Evolutionary conservation across 2,113 vertebrate species (phyloP), one percentile per base, ranked within the genome.

Genomic region (Salvelinus sp.): DNA sequence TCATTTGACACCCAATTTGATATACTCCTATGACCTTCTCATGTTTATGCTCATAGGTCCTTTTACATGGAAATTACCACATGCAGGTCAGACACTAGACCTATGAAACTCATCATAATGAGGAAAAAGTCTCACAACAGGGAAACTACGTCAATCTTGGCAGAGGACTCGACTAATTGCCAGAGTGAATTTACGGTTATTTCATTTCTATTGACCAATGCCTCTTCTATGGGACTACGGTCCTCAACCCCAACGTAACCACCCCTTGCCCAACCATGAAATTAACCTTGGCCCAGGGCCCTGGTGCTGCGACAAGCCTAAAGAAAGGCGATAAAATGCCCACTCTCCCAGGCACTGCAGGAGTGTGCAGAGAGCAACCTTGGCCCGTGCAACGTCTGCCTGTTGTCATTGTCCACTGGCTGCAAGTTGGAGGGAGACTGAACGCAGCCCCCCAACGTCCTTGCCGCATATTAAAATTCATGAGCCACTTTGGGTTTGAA

Each of bases 381-480:
- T 44, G 38, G 38, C 38, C 38, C 38, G 9, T 54, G 50, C 85
- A 79, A 85, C 84, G 82, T 86, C 75, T 82, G 81, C 68, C n/a
- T 65, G 74, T 50, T 74, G 85, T 85, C 79, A 87, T 86, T 72
- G 77, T 77, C 67, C 74, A 2, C 72, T 62, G 6, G 66, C 74
- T 73, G 73, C 1, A 4, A 73, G 70, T 3, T 14, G 64, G 13
- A 28, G 10, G 7, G 20, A 77, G 75, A 79, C 54, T 10, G 73
- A 86, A 62, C 50, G 38, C 71, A 76, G 48, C 60, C 4, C 18
- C 44, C 84, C 76, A 75, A 78, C 73, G 83, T 77, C 74, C 70
- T 75, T 70, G 65, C 50, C 69, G 60, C 65, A 1, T 69, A 87
- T 92, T 91, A 90, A 90, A 90, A 92, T 91, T 91, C 89, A 92